Percentiles rank a stretch among this genome's conserved stretches.
Evolutionary conservation across 2,797 vertebrate species (phyloP).

Genomic region (Sphaeramia orbicularis): DNA sequence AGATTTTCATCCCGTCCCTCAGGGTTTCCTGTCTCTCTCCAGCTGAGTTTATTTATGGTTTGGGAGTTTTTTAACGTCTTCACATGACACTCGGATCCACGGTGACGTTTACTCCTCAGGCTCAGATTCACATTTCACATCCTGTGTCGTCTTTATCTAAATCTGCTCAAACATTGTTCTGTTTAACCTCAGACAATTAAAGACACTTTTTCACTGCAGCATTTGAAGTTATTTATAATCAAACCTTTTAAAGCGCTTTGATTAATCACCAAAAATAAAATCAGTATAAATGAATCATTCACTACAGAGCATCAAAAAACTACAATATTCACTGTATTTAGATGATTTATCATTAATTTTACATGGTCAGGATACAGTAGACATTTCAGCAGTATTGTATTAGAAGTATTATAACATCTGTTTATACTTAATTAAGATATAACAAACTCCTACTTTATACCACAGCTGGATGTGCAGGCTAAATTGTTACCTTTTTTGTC

Average conservation of each 20-base stretch:
- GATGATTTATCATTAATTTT: too few species aligned
- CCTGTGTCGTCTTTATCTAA: slow-evolving; percentile 20
- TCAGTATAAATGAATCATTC: too few species aligned
- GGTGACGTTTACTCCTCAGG: slow-evolving; percentile 39
- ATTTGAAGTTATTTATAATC: slow-evolving; percentile 39
- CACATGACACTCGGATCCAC: slow-evolving; percentile 43
- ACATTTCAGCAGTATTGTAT: too few species aligned
- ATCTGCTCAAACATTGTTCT: slow-evolving; percentile 13
- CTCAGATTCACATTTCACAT: slow-evolving; percentile 24
- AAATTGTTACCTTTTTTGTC: too few species aligned
- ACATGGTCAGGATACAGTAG: too few species aligned
- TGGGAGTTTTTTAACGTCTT: slow-evolving; percentile 25
- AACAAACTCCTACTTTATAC: too few species aligned
- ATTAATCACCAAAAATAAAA: background rate
- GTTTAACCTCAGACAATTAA: slow-evolving; percentile 36
- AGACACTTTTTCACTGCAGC: slow-evolving; percentile 19
- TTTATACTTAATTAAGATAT: too few species aligned
- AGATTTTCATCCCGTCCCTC: slow-evolving; percentile 57
- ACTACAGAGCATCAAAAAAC: too few species aligned
- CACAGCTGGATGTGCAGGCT: too few species aligned
- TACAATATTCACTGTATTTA: too few species aligned
- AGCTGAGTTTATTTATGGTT: slow-evolving; percentile 36
- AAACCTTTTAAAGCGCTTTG: background rate
- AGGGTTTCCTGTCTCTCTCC: slow-evolving; percentile 53
- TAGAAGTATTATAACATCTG: too few species aligned